Percentiles rank a stretch among this genome's conserved stretches.
Evolutionary conservation across 2,888 invertebrate species (phyloP).

Genomic region (Eupithecia tripunctaria): DNA sequence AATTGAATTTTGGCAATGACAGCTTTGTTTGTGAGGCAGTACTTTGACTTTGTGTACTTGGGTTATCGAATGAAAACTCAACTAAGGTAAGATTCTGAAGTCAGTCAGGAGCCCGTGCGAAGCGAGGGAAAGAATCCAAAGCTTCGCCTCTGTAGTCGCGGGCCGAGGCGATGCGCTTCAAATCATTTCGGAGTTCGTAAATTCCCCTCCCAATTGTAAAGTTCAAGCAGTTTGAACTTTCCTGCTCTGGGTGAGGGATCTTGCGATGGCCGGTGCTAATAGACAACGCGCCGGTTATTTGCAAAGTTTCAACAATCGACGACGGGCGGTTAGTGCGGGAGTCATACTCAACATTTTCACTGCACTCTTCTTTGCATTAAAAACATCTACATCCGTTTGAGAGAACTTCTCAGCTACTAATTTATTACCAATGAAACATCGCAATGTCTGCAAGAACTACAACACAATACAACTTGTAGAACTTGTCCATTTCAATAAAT

Average conservation of each 20-base stretch:
- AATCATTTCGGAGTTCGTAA: too few relatives aligned
- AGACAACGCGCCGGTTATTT: neutral
- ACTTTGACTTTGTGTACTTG: neutral
- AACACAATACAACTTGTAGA: neutral
- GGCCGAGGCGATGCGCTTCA: too few relatives aligned
- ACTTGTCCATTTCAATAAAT: neutral
- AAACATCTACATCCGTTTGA: neutral
- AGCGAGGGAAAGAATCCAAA: neutral
- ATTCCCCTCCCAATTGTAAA: too few relatives aligned
- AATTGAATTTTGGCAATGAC: too few relatives aligned
- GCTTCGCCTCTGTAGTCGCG: too few relatives aligned
- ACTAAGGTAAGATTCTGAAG: neutral
- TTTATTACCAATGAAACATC: neutral
- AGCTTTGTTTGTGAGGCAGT: neutral
- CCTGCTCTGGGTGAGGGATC: too few relatives aligned
- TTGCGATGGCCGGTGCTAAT: neutral
- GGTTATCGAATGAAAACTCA: neutral
- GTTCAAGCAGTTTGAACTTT: too few relatives aligned
- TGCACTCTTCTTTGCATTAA: neutral
- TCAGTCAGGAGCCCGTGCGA: neutral
- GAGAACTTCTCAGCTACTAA: neutral
- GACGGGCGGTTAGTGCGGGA: neutral
- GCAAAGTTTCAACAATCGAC: neutral
- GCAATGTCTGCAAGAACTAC: neutral
- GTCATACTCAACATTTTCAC: neutral